Evolutionary conservation across 2,888 invertebrate species (phyloP), one percentile per base, ranked within the genome.

Genomic region (Unio pictorum): DNA sequence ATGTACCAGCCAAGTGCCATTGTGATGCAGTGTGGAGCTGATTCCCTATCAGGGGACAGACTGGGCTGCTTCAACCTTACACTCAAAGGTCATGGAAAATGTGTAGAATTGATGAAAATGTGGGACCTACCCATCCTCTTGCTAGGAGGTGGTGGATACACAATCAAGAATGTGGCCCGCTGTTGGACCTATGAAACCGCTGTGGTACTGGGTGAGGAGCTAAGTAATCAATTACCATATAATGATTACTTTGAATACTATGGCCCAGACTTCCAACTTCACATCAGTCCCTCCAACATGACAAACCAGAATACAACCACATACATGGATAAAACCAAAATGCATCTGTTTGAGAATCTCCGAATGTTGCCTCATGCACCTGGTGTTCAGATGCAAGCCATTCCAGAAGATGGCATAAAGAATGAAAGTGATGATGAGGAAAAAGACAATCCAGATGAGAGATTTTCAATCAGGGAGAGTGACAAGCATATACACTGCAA

Each of bases 111-210:
- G 83, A 96, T 99, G 64, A 99, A 99, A 91, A 95, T 96, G 90
- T 99, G 97, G 90, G 97, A 97, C 86, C 91, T 99, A 73, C 99
- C 99, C 0, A 95, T 99, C 90, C 92, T 99, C 81, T 94, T 99
- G 91, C 95, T 99, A 55, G 99, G 99, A 3, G 99, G 99, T 6
- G 99, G 99, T 78, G 99, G 99, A 86, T 99, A 99, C 89, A 99
- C 99, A 67, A 99, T 99, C 80, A 93, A 99, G 68, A 99, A 99
- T 91, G 99, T 99, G 0, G 98, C 99, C 11, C 94, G 99, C 66
- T 99, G 99, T 87, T 99, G 99, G 99, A 98, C 99, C 0, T 98
- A 97, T 87, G 99, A 99, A 90, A 99, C 99, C 1, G 96, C 98
- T 0, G 96, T 99, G 0, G 99, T 99, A 0, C 92, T 99, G 15